Base-by-base conservation (phyloP, 2,113 vertebrate genomes). In the Chaenogobius annularis region DNA sequence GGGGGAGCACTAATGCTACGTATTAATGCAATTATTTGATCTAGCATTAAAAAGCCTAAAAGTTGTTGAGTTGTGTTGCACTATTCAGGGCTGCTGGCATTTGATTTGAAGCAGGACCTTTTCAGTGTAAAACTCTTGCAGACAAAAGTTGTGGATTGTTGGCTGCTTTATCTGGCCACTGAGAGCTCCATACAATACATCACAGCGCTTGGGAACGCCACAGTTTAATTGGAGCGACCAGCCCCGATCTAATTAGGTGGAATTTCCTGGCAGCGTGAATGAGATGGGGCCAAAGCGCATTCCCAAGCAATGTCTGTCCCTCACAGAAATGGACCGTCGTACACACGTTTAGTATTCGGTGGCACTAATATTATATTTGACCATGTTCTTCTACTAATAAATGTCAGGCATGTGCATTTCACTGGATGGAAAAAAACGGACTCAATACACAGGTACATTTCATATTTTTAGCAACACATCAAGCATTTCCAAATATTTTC, bases 261-360 rank as follows among this genome's bases (percentile, higher is more conserved):
- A 90, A 93, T 93, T 92, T 93, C 88, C 90, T 93, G 89, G 86
- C 85, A 82, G 75, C 70, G 73, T 0, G 20, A 85, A 67, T 74
- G 58, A 26, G 61, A 81, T 75, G 79, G 74, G 63, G 76, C 56
- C 55, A 65, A 72, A 12, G 69, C 19, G 0, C 55, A 43, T 55
- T 44, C 44, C 14, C 58, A 63, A 26, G 15, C 56, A 72, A 54
- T 62, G 71, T 63, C 66, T 73, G 64, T 35, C 10, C 69, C 73
- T 79, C 70, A 63, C 50, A 76, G 73, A 50, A 85, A 77, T 64
- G 63, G 50, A 26, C 35, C 75, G 50, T 79, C 72, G 22, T 35
- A 19, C 23, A 20, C 64, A 69, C 68, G 52, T 44, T 43, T 46
- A 44, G 35, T 43, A 48, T 35, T 61, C 58, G 10, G 26, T 31